Evolutionary conservation across 2,797 vertebrate genomes (phyloP), one percentile per base, ranked within the genome.

Genomic region (Podarcis lilfordi): DNA sequence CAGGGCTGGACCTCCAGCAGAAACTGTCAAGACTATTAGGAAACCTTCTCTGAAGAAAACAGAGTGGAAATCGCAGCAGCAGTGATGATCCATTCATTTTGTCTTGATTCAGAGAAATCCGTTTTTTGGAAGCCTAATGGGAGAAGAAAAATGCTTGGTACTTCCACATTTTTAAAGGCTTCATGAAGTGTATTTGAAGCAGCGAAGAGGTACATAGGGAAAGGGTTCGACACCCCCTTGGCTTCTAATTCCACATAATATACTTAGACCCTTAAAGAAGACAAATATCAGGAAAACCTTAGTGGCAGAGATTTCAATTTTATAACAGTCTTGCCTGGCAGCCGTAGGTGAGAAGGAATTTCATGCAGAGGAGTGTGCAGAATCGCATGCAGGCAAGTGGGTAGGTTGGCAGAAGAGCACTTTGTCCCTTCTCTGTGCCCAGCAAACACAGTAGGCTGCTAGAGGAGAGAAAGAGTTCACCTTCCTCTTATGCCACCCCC

Each of bases 51-150:
- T 55, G 91, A 29, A 89, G 93, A 23, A 96, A 88, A 9, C 8
- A 83, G 15, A 0, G 75, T 90, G 94, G 93, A 75, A 90, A 88
- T 1, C 50, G 95, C 4, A 95, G 91, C 87, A 97, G 86, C 13
- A 77, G 40, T 6, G 87, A 84, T 0, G 91, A 23, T 3, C 95
- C 91, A 85, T 92, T 96, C 97, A 97, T 97, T 80, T 89, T 89
- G 84, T n/a, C 64, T 81, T 72, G 9, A 89, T 90, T 32, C 45
- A 85, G 78, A 27, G 82, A 92, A 77, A 80, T 86, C 84, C 40
- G 59, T 81, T 59, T 82, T 82, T 32, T 81, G 78, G 68, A 35
- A 68, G 43, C 88, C 93, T 97, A 85, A 80, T 85, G 78, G 91
- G n/a, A 91, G 90, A 17, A 88, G 81, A 90, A 89, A 87, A 21